These are phyloP conservation scores for Rhabdomys dilectus DNA, from an alignment of 2,113 vertebrate genomes.

Conservation along the genomic window DNA sequence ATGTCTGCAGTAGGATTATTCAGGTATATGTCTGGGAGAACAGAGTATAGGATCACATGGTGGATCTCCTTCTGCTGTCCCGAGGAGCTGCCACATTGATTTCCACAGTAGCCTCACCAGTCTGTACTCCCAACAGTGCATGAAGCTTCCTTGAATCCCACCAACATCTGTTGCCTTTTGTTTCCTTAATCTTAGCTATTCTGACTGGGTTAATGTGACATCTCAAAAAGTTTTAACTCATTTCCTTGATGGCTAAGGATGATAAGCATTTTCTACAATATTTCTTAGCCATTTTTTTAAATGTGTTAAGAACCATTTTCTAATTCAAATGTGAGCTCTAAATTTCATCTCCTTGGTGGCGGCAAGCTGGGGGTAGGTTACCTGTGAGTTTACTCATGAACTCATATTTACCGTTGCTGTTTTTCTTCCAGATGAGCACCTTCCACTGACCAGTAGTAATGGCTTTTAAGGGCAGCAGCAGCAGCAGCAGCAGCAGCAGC, in stretches of 20 bases:
- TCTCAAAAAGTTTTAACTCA: background rate
- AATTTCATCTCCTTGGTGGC: background rate
- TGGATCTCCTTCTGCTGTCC: background rate
- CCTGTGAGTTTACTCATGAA: background rate
- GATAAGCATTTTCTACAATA: background rate
- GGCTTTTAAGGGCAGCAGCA: constrained; percentile 63
- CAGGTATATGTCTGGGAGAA: background rate
- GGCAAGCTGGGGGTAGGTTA: too few species aligned
- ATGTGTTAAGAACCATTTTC: background rate
- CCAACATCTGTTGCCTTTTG: background rate
- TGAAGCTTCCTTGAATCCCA: background rate
- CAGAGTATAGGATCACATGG: background rate
- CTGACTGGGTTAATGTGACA: background rate
- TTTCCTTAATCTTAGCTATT: background rate
- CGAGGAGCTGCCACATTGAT: background rate
- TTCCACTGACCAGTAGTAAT: constrained; percentile 66
- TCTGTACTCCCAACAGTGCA: background rate
- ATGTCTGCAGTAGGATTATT: background rate
- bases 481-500: constrained; percentile 50
- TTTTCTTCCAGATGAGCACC: constrained; percentile 81
- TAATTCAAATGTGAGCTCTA: background rate
- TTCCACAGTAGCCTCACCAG: background rate
- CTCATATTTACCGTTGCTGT: background rate
- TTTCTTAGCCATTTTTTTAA: background rate
- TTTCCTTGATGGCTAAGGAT: background rate